phyloP scores from a whole-genome alignment of 2,888 invertebrate species.

The Psococerastis gibbosa region DNA sequence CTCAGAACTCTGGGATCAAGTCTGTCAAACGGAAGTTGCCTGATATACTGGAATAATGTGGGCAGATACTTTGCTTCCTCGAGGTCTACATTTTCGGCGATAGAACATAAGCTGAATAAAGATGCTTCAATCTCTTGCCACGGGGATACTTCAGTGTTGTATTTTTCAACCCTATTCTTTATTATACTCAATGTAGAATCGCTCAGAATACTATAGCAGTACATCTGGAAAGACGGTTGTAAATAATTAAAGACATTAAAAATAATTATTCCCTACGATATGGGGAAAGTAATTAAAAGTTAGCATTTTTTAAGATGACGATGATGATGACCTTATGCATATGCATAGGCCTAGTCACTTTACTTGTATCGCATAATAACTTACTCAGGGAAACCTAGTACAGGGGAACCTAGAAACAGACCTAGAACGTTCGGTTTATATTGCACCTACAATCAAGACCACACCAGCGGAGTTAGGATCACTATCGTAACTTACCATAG shows the following conservation, averaged over 20 bases:
- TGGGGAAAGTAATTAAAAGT: background rate
- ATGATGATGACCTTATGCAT: no score
- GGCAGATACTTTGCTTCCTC: constrained; percentile 34
- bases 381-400: no score
- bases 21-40: constrained; percentile 40
- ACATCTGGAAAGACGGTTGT: constrained; percentile 50
- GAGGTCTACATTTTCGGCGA: constrained; percentile 35
- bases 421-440: no score
- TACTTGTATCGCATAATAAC: no score
- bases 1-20: constrained; percentile 41
- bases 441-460: no score
- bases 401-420: no score
- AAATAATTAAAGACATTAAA: constrained; percentile 16
- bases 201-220: constrained; percentile 67
- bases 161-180: constrained; percentile 38
- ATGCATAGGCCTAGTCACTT: no score
- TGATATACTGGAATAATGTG: constrained; percentile 38
- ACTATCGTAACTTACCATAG: constrained; percentile 36
- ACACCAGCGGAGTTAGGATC: no score
- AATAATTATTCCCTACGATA: background rate
- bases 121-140: constrained; percentile 40
- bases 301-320: constrained; percentile 14
- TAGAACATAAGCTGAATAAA: constrained; percentile 42
- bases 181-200: constrained; percentile 51
- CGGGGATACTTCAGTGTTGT: constrained; percentile 23